Conservation (phyloP, 2,797 vertebrate genomes). For the Heteromormyrus szaboi region DNA sequence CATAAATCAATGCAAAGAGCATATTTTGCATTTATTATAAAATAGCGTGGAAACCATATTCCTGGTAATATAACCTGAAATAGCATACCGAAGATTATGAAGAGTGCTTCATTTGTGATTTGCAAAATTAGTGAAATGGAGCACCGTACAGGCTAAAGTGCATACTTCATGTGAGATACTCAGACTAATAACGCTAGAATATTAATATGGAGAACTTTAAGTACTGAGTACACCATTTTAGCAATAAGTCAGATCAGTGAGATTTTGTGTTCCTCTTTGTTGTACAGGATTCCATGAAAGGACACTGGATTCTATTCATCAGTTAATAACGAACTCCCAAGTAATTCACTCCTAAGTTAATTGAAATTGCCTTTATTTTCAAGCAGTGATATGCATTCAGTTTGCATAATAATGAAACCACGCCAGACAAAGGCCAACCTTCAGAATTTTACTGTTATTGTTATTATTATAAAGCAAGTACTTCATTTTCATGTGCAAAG, state of each 20-base stretch:
- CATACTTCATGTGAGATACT: constrained; percentile 9
- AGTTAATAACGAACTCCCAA: background rate
- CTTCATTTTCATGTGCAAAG: background rate
- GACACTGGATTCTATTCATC: background rate
- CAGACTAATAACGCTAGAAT: constrained; percentile 12
- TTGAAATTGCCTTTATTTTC: constrained; percentile 5
- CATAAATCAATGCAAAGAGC: background rate
- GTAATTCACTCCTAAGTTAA: background rate
- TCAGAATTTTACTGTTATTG: constrained; percentile 1
- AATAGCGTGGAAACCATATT: constrained; percentile 12
- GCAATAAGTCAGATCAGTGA: background rate
- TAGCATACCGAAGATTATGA: constrained; percentile 11
- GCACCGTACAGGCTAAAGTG: background rate
- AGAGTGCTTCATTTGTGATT: constrained; percentile 15
- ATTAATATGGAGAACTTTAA: constrained; percentile 5
- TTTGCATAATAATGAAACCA: constrained; percentile 5
- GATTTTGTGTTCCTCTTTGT: background rate
- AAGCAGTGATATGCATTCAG: background rate
- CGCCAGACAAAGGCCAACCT: background rate
- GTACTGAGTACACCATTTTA: background rate
- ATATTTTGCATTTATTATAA: constrained; percentile 2
- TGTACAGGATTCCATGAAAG: background rate
- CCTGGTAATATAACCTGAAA: background rate
- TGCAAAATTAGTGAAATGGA: constrained; percentile 14
- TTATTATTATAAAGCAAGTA: background rate